Conservation (phyloP, 35 echinoderm and acorn worm genomes). For the Lytechinus pictus region DNA sequence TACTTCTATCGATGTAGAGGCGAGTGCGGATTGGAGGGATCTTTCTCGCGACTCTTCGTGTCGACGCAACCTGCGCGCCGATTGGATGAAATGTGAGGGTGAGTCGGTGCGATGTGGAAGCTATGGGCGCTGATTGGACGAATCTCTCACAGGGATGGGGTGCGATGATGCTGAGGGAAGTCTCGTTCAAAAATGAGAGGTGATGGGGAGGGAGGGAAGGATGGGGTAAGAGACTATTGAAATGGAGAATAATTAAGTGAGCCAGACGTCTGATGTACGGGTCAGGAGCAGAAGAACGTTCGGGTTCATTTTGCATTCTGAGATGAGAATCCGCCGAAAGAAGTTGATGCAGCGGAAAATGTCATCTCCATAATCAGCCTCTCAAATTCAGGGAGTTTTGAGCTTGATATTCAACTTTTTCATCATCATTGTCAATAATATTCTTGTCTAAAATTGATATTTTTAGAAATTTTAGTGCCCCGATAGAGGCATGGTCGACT, state of each 20-base stretch:
- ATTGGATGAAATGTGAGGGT: too few relatives aligned
- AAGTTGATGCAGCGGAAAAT: constrained; percentile 18
- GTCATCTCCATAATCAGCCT: background rate
- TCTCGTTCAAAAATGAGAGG: background rate
- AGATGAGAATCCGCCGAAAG: background rate
- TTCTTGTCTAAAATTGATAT: background rate
- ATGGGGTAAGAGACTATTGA: background rate
- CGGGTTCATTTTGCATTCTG: background rate
- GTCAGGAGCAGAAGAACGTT: background rate
- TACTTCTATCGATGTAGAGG: background rate
- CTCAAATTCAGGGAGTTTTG: background rate
- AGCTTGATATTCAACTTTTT: background rate
- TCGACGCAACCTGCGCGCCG: too few relatives aligned
- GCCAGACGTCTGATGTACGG: background rate
- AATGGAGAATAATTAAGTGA: background rate
- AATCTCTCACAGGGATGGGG: background rate
- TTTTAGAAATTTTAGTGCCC: too few relatives aligned
- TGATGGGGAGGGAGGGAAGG: background rate
- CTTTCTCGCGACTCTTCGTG: too few relatives aligned
- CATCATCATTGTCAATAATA: background rate
- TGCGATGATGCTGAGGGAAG: background rate
- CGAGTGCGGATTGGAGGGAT: too few relatives aligned
- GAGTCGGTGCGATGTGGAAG: background rate
- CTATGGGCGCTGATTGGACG: too few relatives aligned
- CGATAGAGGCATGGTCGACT: too few relatives aligned